phyloP scores from a whole-genome alignment of 2,113 vertebrate species.

The Coptodon bakossiorum region DNA sequence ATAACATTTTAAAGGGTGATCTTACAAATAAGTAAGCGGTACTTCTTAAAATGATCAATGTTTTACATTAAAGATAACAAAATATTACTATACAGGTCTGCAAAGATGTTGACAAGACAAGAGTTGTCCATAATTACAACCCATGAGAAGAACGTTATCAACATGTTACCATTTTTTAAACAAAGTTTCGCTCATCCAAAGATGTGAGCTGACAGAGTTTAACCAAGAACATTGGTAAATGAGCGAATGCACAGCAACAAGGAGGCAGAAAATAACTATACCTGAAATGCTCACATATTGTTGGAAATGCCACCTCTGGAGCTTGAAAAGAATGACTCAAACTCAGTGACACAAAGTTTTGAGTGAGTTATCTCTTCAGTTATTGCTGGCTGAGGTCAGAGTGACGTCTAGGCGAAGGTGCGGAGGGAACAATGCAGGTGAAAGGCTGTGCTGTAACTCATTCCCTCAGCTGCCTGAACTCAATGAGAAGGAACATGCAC shows the following conservation, averaged over 20 bases:
- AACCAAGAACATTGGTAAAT: neutral
- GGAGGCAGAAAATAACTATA: neutral
- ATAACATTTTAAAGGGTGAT: neutral
- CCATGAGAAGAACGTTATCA: neutral
- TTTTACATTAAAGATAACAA: neutral
- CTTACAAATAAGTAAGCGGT: neutral
- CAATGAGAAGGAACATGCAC: constrained; percentile 3
- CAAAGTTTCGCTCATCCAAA: neutral
- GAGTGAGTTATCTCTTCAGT: constrained; percentile 26
- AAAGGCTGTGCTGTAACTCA: constrained; percentile 24
- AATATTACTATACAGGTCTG: neutral
- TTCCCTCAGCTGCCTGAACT: constrained; percentile 5
- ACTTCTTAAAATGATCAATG: neutral
- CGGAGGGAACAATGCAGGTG: constrained; percentile 1
- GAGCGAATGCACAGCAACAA: neutral
- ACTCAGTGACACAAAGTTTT: constrained; percentile 14
- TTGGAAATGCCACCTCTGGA: neutral
- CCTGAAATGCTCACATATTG: neutral
- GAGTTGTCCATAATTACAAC: neutral
- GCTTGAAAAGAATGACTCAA: constrained; percentile 23
- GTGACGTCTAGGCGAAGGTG: constrained; percentile 8
- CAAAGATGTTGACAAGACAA: neutral
- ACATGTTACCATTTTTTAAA: neutral
- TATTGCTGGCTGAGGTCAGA: constrained; percentile 28
- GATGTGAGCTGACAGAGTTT: neutral